Evolutionary conservation across 2,113 vertebrate genomes (phyloP), one percentile per base, ranked within the genome.

Genomic region (Willisornis vidua): DNA sequence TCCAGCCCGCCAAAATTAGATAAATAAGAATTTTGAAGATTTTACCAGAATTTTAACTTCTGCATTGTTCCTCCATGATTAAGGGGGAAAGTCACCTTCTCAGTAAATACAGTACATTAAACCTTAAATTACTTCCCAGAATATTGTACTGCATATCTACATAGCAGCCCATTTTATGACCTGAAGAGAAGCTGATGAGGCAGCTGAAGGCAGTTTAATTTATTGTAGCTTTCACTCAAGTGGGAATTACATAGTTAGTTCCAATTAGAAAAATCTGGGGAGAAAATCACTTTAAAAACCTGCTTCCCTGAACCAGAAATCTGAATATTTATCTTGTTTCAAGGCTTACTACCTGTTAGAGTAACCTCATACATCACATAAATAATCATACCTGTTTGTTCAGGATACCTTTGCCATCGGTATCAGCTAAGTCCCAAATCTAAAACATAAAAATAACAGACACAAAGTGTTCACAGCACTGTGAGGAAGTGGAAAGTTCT

Each of bases 341-440:
- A 79, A 76, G n/a, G 25, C 19, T 54, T 71, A 37, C 24, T 84
- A 82, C 68, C 16, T 14, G 25, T 49, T 37, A 54, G 11, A 85
- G 31, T 65, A 82, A 79, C 7, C 17, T 75, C 55, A 71, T 29
- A 58, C 4, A 86, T 14, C 35, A 51, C 5, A n/a, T 12, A 81
- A 80, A 73, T 31, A 91, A 92, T 55, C 94, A 94, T 98, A 99
- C 99, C 99, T 99, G 99, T 98, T 99, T 99, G 97, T 98, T 99
- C 80, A 99, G 98, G 94, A 98, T 97, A 76, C 99, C 99, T 98
- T 99, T 99, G 87, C 98, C 98, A 97, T 99, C 99, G 80, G 98
- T 98, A 96, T 99, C 99, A 37, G 99, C 98, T 95, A 99, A 98
- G 97, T 99, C 99, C 99, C 99, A 99, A 98, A 99, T 98, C 99